phyloP scores from a whole-genome alignment of 2,113 vertebrate genomes.

The Nothocercus nigrocapillus region DNA sequence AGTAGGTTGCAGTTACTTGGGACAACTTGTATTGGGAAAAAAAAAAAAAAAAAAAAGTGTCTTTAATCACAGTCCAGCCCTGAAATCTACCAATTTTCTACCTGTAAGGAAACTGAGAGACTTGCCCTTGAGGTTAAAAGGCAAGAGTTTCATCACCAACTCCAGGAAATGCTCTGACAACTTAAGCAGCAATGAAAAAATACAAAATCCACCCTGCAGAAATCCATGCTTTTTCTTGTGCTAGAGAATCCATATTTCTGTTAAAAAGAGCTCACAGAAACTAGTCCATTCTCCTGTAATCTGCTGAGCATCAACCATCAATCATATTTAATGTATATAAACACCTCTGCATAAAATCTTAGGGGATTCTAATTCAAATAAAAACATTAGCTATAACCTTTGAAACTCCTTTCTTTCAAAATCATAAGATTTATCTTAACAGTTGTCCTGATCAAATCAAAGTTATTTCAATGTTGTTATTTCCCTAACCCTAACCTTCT shows the following conservation, averaged over 20 bases:
- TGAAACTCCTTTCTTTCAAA: not conserved
- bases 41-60: not conserved
- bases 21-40: not conserved
- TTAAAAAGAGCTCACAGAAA: not conserved
- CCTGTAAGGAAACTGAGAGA: not conserved
- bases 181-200: not conserved
- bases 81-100: not conserved
- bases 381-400: not conserved
- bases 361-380: slow-evolving; percentile 23
- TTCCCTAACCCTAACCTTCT: slow-evolving; percentile 31
- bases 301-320: slow-evolving; percentile 8
- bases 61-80: not conserved
- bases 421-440: slow-evolving; percentile 10
- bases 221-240: not conserved
- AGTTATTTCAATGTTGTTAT: slow-evolving; percentile 33
- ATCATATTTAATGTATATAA: slow-evolving; percentile 38
- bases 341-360: slow-evolving; percentile 15
- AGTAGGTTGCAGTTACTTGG: not conserved
- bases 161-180: not conserved
- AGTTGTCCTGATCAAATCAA: slow-evolving; percentile 16
- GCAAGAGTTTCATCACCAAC: not conserved
- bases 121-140: not conserved
- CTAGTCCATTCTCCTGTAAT: not conserved
- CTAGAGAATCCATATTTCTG: not conserved
- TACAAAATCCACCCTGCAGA: not conserved